Conservation (phyloP, 2,888 invertebrate species). For the Melinaea menophilus region DNA sequence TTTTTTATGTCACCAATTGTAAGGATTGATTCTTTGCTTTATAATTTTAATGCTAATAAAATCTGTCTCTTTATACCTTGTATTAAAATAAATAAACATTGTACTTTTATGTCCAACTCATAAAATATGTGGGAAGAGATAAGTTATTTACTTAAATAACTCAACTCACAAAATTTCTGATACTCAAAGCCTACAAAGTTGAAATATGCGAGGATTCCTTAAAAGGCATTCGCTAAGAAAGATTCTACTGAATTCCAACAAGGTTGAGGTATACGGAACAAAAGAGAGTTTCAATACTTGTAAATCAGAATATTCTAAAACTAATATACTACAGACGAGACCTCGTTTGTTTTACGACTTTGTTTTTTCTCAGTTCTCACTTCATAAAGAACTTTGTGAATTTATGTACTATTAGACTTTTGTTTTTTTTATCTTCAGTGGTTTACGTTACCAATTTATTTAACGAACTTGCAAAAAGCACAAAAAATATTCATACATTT, state of each 20-base stretch:
- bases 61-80: too few relatives aligned
- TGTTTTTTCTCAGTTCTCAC: neutral
- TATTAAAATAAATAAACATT: neutral
- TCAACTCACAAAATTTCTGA: neutral
- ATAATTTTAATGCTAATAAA: too few relatives aligned
- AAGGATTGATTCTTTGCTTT: too few relatives aligned
- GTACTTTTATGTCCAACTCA: neutral
- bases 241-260: neutral
- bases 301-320: neutral
- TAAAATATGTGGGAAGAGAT: neutral
- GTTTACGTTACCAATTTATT: neutral
- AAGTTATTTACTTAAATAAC: neutral
- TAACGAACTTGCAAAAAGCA: neutral
- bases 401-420: neutral
- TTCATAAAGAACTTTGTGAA: neutral
- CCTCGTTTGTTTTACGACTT: conserved; percentile 1
- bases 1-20: too few relatives aligned
- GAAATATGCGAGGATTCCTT: conserved; percentile 2
- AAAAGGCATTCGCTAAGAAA: neutral
- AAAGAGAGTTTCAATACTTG: conserved; percentile 3
- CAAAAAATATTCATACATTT: too few relatives aligned
- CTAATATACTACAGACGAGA: neutral
- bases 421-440: neutral
- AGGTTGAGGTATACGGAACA: neutral
- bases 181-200: too few relatives aligned